A percentile compares a stretch with the other conserved stretches of the same genome.
Evolutionary conservation across 2,888 invertebrate species (phyloP).

Genomic region (Clunio marinus): DNA sequence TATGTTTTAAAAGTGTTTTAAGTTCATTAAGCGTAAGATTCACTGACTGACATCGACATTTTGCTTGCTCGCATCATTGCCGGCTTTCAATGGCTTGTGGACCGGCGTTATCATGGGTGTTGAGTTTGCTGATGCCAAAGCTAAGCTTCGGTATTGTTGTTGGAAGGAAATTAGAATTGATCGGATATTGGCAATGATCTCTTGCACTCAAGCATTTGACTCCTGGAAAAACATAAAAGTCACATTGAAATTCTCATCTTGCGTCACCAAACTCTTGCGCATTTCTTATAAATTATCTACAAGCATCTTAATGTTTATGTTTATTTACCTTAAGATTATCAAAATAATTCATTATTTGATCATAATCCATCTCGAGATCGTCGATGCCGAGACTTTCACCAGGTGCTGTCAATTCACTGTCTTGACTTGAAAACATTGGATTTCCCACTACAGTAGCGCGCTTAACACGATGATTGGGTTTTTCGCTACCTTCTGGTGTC

Average conservation of each 20-base stretch:
- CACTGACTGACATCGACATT: slow-evolving; percentile 21
- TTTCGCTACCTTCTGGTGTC: slow-evolving; percentile 43
- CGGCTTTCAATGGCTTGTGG: slow-evolving; percentile 3
- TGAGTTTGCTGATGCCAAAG: slow-evolving; percentile 25
- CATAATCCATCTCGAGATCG: slow-evolving; percentile 92
- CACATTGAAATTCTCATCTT: slow-evolving; percentile 6
- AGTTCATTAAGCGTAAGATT: slow-evolving; percentile 20
- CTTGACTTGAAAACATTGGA: slow-evolving; percentile 71
- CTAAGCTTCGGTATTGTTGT: slow-evolving; percentile 51
- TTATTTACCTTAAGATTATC: slow-evolving; percentile 85
- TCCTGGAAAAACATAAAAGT: slow-evolving; percentile 57
- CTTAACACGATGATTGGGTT: slow-evolving; percentile 57
- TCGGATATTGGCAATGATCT: slow-evolving; percentile 80
- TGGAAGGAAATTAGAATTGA: slow-evolving; percentile 69
- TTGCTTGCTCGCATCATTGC: not conserved
- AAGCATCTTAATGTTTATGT: slow-evolving; percentile 17
- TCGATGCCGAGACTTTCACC: slow-evolving; percentile 68
- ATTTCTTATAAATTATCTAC: not conserved
- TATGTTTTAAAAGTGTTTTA: slow-evolving; percentile 11
- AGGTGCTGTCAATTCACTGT: slow-evolving; percentile 53
- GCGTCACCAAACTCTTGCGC: not conserved
- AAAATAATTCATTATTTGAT: slow-evolving; percentile 97
- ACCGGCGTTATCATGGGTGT: slow-evolving; percentile 30
- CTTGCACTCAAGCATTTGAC: slow-evolving; percentile 86
- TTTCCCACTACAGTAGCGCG: slow-evolving; percentile 82